Percentiles rank a stretch among this genome's conserved stretches.
These are phyloP conservation scores for Amphimedon queenslandica DNA, from an alignment of 37 sponge, comb jelly and placozoan genomes.

Conservation along the genomic window DNA sequence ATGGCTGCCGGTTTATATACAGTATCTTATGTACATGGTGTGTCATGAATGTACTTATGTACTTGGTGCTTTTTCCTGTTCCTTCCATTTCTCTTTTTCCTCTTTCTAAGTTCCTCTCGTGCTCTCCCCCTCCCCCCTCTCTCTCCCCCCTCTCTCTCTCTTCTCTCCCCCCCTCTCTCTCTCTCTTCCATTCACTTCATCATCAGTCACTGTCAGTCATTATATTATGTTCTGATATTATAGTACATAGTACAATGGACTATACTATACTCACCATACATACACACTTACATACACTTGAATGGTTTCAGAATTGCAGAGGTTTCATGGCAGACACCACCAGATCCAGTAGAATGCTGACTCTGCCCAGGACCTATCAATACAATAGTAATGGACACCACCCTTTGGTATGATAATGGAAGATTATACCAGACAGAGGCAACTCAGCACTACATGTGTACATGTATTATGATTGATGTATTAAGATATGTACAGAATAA, in stretches of 20 bases:
- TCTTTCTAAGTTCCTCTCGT: background rate
- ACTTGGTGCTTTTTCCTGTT: background rate
- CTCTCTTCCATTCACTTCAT: background rate
- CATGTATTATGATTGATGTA: too few species aligned
- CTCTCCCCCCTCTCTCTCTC: background rate
- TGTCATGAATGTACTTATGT: too few species aligned
- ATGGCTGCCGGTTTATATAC: too few species aligned
- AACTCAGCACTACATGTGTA: too few species aligned
- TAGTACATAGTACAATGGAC: background rate
- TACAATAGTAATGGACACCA: too few species aligned
- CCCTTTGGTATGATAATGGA: too few species aligned
- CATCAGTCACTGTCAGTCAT: background rate
- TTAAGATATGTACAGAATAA: too few species aligned
- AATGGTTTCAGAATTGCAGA: background rate
- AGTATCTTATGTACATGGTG: too few species aligned
- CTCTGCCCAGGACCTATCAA: too few species aligned
- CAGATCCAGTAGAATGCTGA: too few species aligned
- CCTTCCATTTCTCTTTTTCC: background rate
- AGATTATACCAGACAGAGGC: too few species aligned
- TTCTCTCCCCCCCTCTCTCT: background rate
- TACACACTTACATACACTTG: background rate
- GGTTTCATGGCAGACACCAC: too few species aligned
- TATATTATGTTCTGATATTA: background rate
- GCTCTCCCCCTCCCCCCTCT: background rate
- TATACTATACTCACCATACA: background rate